Percentiles rank a stretch among this genome's conserved stretches.
phyloP scores from a whole-genome alignment of 2,888 invertebrate species.

The Cynaeus angustus region DNA sequence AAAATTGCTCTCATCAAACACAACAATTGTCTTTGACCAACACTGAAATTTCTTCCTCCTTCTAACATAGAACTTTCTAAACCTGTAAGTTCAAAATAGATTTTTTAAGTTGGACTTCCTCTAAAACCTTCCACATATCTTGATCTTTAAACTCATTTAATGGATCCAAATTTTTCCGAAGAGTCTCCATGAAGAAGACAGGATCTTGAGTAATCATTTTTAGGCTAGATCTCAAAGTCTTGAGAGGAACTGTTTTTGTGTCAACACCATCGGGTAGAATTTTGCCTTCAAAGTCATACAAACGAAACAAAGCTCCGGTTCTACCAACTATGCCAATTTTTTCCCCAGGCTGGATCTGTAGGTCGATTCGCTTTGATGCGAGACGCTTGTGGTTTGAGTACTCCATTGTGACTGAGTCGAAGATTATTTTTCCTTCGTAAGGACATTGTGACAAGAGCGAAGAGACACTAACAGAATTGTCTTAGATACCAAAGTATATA shows the following conservation, averaged over 20 bases:
- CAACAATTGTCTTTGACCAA: slow-evolving; percentile 78
- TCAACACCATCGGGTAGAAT: slow-evolving; percentile 84
- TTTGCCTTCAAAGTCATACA: slow-evolving; percentile 83
- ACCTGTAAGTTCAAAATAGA: slow-evolving; percentile 78
- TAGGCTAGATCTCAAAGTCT: slow-evolving; percentile 80
- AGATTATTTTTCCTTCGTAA: not conserved
- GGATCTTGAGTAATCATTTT: slow-evolving; percentile 88
- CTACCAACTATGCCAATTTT: slow-evolving; percentile 88
- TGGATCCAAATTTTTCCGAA: slow-evolving; percentile 89
- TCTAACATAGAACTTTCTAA: slow-evolving; percentile 82
- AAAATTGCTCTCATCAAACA: slow-evolving; percentile 79
- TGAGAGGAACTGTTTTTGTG: slow-evolving; percentile 78
- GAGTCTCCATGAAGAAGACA: slow-evolving; percentile 85
- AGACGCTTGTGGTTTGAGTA: not conserved
- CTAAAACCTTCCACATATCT: slow-evolving; percentile 87
- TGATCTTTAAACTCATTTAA: slow-evolving; percentile 85
- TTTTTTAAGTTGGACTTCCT: slow-evolving; percentile 87
- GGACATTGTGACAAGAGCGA: not conserved
- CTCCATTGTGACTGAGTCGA: not conserved
- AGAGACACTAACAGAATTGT: no score
- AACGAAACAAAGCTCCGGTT: slow-evolving; percentile 86
- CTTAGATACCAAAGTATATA: slow-evolving; percentile 1
- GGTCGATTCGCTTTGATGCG: not conserved
- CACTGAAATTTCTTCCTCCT: slow-evolving; percentile 72
- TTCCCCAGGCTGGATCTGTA: slow-evolving; percentile 68